Conservation (phyloP, 2,888 invertebrate species). For the Idaea aversata region DNA sequence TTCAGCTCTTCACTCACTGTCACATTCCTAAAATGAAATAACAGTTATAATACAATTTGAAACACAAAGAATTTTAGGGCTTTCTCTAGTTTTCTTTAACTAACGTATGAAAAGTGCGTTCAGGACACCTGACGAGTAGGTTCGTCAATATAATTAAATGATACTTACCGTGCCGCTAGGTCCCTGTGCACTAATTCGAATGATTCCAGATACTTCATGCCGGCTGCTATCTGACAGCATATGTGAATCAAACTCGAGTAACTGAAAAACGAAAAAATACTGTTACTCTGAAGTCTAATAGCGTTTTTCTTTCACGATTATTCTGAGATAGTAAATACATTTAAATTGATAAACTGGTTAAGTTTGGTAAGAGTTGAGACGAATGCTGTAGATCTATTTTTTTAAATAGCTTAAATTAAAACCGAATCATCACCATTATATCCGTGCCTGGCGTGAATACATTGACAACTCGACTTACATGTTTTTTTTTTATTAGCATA, state of each 20-base stretch:
- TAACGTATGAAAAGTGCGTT: not conserved
- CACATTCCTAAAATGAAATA: constrained; percentile 84
- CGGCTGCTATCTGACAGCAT: constrained; percentile 93
- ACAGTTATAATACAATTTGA: constrained; percentile 1
- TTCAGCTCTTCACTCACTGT: constrained; percentile 90
- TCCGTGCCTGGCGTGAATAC: no score
- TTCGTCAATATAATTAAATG: not conserved
- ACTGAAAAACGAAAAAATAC: constrained; percentile 73
- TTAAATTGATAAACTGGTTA: no score
- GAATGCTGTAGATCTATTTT: no score
- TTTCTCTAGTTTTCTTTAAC: not conserved
- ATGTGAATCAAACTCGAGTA: constrained; percentile 92
- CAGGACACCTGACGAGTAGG: not conserved
- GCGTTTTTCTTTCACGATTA: not conserved
- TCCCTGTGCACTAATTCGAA: constrained; percentile 94
- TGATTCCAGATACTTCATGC: constrained; percentile 96
- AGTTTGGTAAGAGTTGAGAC: no score
- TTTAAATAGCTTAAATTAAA: no score
- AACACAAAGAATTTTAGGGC: not conserved
- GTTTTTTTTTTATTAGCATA: no score
- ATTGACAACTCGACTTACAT: no score
- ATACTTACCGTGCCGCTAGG: constrained; percentile 87
- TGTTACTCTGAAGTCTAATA: not conserved
- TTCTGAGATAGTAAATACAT: no score
- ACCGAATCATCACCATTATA: no score